These are phyloP conservation scores for Parasteatoda tepidariorum DNA, from an alignment of 1,140 invertebrate species.

Conservation along the genomic window DNA sequence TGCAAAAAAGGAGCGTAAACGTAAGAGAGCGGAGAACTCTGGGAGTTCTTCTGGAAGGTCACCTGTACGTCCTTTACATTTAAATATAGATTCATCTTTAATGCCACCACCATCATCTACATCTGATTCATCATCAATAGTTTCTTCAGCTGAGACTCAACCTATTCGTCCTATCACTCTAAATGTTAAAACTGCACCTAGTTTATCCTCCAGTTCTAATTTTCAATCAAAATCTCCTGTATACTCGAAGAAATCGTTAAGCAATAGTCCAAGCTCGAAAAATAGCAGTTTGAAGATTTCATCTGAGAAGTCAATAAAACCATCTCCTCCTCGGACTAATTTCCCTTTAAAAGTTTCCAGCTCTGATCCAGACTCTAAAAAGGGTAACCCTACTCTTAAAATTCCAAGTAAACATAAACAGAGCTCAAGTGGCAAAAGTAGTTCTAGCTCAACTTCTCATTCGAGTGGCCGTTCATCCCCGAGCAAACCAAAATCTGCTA, in stretches of 20 bases:
- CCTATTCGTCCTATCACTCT: constrained; percentile 60
- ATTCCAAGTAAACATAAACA: constrained; percentile 54
- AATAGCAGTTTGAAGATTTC: constrained; percentile 12
- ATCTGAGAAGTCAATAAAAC: constrained; percentile 41
- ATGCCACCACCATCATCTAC: constrained; percentile 59
- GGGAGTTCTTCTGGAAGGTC: constrained; percentile 53
- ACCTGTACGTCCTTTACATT: constrained; percentile 48
- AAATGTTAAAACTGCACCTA: constrained; percentile 56
- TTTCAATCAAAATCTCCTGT: constrained; percentile 55
- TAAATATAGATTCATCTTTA: constrained; percentile 58
- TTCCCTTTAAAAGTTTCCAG: constrained; percentile 10
- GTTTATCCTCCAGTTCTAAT: constrained; percentile 32
- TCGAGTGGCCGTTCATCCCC: constrained; percentile 59
- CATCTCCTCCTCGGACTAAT: constrained; percentile 45
- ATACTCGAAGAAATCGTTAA: constrained; percentile 29
- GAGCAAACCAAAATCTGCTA: constrained; percentile 58
- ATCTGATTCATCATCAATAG: constrained; percentile 15
- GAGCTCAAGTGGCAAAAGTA: constrained; percentile 51
- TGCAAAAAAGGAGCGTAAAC: constrained; percentile 72
- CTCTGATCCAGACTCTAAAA: constrained; percentile 40
- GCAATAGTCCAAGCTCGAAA: constrained; percentile 32
- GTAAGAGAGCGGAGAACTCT: constrained; percentile 72
- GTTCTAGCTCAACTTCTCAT: constrained; percentile 46
- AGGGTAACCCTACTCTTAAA: constrained; percentile 33
- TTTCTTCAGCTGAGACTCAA: constrained; percentile 43